A percentile compares a stretch with the other conserved stretches of the same genome.
Evolutionary conservation across 2,888 invertebrate species (phyloP).

Genomic region (Acanthosepion esculentum): DNA sequence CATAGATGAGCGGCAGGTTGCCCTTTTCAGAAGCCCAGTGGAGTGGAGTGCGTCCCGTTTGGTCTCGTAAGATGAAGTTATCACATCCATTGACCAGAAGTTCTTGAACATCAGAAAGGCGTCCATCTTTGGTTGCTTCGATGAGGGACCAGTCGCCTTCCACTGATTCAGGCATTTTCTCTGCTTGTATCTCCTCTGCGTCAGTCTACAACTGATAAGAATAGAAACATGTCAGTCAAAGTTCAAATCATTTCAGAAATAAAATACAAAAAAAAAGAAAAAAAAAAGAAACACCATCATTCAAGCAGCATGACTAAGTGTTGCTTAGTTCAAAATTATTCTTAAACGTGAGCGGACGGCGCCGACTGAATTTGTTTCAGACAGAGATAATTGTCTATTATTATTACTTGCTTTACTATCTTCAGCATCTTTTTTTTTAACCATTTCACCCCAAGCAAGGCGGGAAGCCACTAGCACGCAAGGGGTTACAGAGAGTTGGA

Average conservation of each 20-base stretch:
- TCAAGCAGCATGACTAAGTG: too few species aligned
- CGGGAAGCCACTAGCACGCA: too few species aligned
- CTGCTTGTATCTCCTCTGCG: background rate
- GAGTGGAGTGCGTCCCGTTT: constrained; percentile 61
- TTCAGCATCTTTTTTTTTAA: too few species aligned
- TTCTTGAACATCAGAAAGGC: constrained; percentile 59
- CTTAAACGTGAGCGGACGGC: too few species aligned
- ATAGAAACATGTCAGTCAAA: background rate
- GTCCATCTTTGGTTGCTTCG: constrained; percentile 64
- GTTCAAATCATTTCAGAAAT: background rate
- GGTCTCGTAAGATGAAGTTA: constrained; percentile 55
- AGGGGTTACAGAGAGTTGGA: too few species aligned
- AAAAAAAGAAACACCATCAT: too few species aligned
- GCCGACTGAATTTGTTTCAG: too few species aligned
- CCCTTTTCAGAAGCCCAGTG: constrained; percentile 70
- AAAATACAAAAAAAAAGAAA: too few species aligned
- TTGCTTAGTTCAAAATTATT: too few species aligned
- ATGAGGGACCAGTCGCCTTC: constrained; percentile 59
- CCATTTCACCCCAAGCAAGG: too few species aligned
- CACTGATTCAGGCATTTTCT: constrained; percentile 52
- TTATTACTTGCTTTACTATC: too few species aligned
- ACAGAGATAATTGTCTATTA: too few species aligned
- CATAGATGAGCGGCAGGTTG: constrained; percentile 60
- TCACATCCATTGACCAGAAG: constrained; percentile 56
- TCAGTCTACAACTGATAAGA: constrained; percentile 34